Conservation (phyloP, 2,113 vertebrate genomes). For the Oryzias curvinotus region DNA sequence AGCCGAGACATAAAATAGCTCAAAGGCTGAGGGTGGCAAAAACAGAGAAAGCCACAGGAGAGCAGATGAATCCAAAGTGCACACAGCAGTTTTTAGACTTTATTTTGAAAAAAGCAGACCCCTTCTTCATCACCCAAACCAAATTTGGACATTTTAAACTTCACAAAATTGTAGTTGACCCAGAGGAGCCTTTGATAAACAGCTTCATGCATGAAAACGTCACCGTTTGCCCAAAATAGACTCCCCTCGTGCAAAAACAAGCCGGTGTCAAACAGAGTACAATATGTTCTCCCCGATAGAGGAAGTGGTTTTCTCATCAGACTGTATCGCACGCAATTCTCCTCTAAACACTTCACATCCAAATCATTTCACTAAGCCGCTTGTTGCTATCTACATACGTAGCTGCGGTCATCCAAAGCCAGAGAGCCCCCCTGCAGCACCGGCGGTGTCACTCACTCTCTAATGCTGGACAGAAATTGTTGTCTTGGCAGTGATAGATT, state of each 20-base stretch:
- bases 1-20: not conserved
- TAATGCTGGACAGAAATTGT: conserved; percentile 57
- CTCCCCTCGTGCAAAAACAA: conserved; percentile 36
- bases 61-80: not conserved
- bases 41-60: not conserved
- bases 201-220: conserved; percentile 3
- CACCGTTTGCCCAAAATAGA: conserved; percentile 23
- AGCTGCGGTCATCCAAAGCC: conserved; percentile 25
- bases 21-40: no score
- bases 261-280: conserved; percentile 37
- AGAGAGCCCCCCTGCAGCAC: conserved; percentile 30
- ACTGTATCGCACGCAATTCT: conserved; percentile 45
- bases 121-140: no score
- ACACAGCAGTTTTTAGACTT: no score
- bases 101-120: no score
- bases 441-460: conserved; percentile 58
- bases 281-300: conserved; percentile 66
- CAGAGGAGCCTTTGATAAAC: not conserved
- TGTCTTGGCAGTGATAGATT: conserved; percentile 66
- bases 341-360: conserved; percentile 4
- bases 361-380: conserved; percentile 37
- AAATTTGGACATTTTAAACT: no score
- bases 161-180: no score
- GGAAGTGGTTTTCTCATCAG: conserved; percentile 75
- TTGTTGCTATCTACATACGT: not conserved